Conservation (phyloP, 2,113 vertebrate genomes). For the Ivindomyrus marchei region DNA sequence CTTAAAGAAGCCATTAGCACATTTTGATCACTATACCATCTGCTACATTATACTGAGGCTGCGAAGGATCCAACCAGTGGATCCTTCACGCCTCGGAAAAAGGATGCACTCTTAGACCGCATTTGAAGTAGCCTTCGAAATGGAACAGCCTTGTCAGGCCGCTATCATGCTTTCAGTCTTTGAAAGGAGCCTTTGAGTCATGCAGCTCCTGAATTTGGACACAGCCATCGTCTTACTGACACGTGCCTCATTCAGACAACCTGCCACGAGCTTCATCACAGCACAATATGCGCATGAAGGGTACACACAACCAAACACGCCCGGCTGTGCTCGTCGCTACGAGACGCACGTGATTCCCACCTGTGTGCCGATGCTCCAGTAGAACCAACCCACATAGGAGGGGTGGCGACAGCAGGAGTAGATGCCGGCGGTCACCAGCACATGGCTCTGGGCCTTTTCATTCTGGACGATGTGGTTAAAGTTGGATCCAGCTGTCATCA, state of each 20-base stretch:
- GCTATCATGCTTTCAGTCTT: neutral
- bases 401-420: conserved; percentile 91
- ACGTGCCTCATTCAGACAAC: neutral
- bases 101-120: neutral
- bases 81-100: neutral
- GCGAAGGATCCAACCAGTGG: neutral
- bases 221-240: neutral
- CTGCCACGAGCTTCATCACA: neutral
- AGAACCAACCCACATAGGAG: conserved; percentile 97
- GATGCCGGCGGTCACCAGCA: conserved; percentile 84
- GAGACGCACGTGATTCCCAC: conserved; percentile 40
- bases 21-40: neutral
- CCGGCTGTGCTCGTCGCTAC: neutral
- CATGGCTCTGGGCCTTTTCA: conserved; percentile 87
- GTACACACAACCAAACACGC: neutral
- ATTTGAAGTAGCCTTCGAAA: neutral
- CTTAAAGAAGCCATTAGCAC: neutral
- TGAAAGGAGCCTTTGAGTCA: neutral
- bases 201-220: neutral
- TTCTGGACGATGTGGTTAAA: conserved; percentile 99
- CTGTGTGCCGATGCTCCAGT: conserved; percentile 98
- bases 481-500: conserved; percentile 95
- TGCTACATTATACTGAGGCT: neutral
- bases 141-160: neutral
- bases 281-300: neutral